Conservation (phyloP, 35 echinoderm and acorn worm genomes). For the Ophiothrix spiculata region DNA sequence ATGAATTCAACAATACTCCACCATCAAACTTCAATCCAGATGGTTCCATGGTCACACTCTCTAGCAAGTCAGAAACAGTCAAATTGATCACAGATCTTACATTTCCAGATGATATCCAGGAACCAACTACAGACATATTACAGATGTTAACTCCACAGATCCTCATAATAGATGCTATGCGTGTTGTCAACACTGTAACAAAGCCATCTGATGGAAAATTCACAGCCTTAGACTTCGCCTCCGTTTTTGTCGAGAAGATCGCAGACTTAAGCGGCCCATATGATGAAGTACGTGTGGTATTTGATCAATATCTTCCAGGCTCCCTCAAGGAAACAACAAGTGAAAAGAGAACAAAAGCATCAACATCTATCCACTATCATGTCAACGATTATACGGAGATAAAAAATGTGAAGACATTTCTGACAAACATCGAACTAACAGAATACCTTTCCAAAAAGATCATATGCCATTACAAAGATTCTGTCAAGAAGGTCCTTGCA, state of each 20-base stretch:
- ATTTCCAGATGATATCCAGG: neutral
- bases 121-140: neutral
- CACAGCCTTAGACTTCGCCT: neutral
- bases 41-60: neutral
- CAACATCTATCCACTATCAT: slow-evolving; percentile 3
- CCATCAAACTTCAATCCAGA: neutral
- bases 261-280: slow-evolving; percentile 7
- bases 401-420: slow-evolving; percentile 17
- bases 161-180: neutral
- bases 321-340: slow-evolving; percentile 17
- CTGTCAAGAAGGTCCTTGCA: neutral
- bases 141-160: neutral
- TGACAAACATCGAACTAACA: slow-evolving; percentile 9
- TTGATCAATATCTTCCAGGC: slow-evolving; percentile 15
- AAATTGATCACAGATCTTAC: neutral
- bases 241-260: neutral
- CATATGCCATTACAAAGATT: too few relatives aligned
- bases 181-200: slow-evolving; percentile 4
- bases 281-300: slow-evolving; percentile 24
- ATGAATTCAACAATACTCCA: too few relatives aligned
- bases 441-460: too few relatives aligned
- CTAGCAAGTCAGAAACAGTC: neutral
- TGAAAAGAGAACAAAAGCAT: too few relatives aligned
- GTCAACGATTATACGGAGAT: slow-evolving; percentile 22
- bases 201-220: slow-evolving; percentile 1